phyloP scores from a whole-genome alignment of 2,797 vertebrate species.

The Hypotaenidia okinawae region DNA sequence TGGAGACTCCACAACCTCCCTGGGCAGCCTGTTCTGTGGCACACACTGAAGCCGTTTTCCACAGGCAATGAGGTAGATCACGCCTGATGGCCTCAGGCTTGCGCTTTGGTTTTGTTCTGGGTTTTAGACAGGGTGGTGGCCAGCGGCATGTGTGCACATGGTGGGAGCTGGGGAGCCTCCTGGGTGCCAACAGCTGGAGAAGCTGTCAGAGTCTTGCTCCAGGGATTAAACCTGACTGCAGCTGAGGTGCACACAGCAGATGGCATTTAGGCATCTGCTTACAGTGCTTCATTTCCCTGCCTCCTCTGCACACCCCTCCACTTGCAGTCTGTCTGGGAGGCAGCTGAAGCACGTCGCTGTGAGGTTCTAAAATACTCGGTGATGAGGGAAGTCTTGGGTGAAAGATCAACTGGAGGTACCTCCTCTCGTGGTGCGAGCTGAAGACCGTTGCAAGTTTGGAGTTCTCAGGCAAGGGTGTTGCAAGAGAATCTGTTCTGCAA shows the following conservation, averaged over 20 bases:
- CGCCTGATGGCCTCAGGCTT: not conserved
- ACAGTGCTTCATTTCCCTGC: not conserved
- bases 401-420: not conserved
- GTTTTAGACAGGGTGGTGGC: not conserved
- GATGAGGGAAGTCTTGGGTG: not conserved
- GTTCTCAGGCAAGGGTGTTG: not conserved
- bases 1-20: no score
- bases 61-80: not conserved
- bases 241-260: not conserved
- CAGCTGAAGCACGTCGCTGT: not conserved
- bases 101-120: not conserved
- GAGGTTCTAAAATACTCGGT: not conserved
- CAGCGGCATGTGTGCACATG: not conserved
- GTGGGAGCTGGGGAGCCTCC: not conserved
- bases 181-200: not conserved
- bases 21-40: not conserved
- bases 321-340: not conserved
- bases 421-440: not conserved
- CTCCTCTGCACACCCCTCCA: not conserved
- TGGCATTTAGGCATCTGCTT: not conserved
- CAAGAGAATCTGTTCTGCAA: slow-evolving; percentile 40
- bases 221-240: not conserved
- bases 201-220: not conserved
- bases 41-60: not conserved
- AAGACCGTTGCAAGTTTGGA: not conserved